Evolutionary conservation across 2,888 invertebrate species (phyloP), one percentile per base, ranked within the genome.

Genomic region (Agrilus mali): DNA sequence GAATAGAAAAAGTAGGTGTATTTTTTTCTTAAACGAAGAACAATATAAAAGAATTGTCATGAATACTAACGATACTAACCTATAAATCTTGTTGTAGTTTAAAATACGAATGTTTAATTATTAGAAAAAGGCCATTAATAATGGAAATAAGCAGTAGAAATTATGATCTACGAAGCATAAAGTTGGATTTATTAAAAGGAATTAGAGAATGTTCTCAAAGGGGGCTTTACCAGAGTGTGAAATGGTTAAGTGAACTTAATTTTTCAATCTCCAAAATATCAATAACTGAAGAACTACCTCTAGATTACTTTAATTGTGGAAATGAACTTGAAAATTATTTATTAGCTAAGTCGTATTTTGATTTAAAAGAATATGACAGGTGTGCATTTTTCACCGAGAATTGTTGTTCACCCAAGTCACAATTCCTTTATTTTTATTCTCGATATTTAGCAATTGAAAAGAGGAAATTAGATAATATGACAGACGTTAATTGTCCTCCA

Each of bases 381-480:
- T 83, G 86, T 43, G 86, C 88, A 0, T 82, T 82, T 68, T 88
- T 87, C 58, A 72, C 86, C 7, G 77, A 82, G 54, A 74, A 79
- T 46, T 82, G 82, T 54, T 70, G 70, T 34, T 80, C 80, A 45
- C 70, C 78, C 0, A 84, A 85, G 60, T 79, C 82, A 36, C 75
- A 80, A 48, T 96, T 95, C 65, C 68, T 96, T 20, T 80, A 87
- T 62, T 78, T 83, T 53, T 96, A 94, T 64, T 78, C 92, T 0
- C 77, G 79, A 31, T 96, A 89, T 60, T 75, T 92, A 71, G 86
- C 92, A 0, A 82, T 86, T 48, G 94, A 95, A 61, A 94, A 92
- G 66, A 87, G 87, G 54, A 82, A 86, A 48, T 68, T 89, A 40
- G 93, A 95, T 61, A 87, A 87, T 50, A 78, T 82, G 63, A 80